Evolutionary conservation across 2,797 vertebrate species (phyloP).

Genomic region (Cyprinodon diabolis): DNA sequence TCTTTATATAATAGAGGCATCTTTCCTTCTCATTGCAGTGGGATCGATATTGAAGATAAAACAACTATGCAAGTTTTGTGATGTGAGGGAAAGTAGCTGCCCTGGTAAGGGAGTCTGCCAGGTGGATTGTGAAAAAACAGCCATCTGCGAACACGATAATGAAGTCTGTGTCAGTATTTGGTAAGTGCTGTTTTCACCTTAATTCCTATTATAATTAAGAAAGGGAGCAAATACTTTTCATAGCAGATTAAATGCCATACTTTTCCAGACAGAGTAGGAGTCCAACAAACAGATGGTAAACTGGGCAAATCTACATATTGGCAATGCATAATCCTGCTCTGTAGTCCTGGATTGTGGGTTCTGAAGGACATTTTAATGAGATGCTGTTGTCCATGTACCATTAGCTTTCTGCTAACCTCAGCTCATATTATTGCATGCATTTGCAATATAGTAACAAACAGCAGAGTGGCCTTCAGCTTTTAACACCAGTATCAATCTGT

Average conservation of each 20-base stretch:
- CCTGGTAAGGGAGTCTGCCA: slow-evolving; percentile 58
- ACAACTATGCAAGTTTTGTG: slow-evolving; percentile 78
- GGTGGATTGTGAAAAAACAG: slow-evolving; percentile 46
- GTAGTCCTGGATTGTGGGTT: slow-evolving; percentile 10
- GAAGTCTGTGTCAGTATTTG: slow-evolving; percentile 80
- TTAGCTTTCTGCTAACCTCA: slow-evolving; percentile 64
- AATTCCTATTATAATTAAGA: not conserved
- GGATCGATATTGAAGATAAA: not conserved
- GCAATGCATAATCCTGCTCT: slow-evolving; percentile 7
- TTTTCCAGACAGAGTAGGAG: not conserved
- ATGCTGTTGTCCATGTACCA: slow-evolving; percentile 38
- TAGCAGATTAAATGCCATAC: not conserved
- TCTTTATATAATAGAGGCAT: not conserved
- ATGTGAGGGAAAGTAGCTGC: slow-evolving; percentile 61
- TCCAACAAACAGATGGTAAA: not conserved
- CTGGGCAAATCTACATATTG: not conserved
- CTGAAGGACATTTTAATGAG: slow-evolving; percentile 45
- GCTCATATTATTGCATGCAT: slow-evolving; percentile 35
- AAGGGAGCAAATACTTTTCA: not conserved
- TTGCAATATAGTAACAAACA: slow-evolving; percentile 59
- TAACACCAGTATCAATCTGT: slow-evolving; percentile 57
- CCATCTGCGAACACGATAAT: slow-evolving; percentile 60
- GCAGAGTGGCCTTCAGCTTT: slow-evolving; percentile 50
- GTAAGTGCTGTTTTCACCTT: slow-evolving; percentile 51
- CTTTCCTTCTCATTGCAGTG: slow-evolving; percentile 32